Percentiles rank a stretch among this genome's conserved stretches.
Conservation (phyloP, 2,113 vertebrate species). For the Megaceryle torquata region DNA sequence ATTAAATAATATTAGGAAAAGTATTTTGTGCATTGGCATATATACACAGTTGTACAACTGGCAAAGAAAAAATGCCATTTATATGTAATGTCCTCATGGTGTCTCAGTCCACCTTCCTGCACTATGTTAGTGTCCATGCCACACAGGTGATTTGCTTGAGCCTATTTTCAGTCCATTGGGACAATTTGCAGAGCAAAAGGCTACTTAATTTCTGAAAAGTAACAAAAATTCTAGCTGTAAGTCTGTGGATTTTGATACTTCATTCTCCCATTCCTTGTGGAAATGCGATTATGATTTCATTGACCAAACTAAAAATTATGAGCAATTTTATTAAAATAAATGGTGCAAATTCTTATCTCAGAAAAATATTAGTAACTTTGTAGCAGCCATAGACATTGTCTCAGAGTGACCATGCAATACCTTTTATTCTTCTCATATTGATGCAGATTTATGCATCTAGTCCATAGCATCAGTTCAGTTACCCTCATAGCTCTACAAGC, state of each 20-base stretch:
- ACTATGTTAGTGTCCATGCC: not conserved
- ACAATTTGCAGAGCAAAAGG: not conserved
- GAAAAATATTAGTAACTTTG: not conserved
- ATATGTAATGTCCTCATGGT: not conserved
- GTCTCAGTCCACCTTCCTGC: not conserved
- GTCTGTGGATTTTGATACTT: not conserved
- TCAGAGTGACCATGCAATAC: not conserved
- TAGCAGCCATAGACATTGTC: not conserved
- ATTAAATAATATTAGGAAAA: not conserved
- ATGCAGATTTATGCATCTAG: not conserved
- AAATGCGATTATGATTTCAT: not conserved
- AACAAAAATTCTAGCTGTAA: not conserved
- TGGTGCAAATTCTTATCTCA: not conserved
- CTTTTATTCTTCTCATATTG: not conserved
- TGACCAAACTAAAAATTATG: not conserved
- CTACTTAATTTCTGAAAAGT: not conserved
- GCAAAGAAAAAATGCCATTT: not conserved
- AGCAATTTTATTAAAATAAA: not conserved
- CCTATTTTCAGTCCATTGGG: not conserved
- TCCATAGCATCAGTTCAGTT: not conserved
- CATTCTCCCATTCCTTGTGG: not conserved
- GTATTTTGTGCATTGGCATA: not conserved
- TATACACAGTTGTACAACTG: not conserved
- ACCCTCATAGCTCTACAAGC: not conserved
- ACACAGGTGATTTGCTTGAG: not conserved